phyloP scores from a whole-genome alignment of 2,888 invertebrate species.

The Chalcosyrphus nemorum region DNA sequence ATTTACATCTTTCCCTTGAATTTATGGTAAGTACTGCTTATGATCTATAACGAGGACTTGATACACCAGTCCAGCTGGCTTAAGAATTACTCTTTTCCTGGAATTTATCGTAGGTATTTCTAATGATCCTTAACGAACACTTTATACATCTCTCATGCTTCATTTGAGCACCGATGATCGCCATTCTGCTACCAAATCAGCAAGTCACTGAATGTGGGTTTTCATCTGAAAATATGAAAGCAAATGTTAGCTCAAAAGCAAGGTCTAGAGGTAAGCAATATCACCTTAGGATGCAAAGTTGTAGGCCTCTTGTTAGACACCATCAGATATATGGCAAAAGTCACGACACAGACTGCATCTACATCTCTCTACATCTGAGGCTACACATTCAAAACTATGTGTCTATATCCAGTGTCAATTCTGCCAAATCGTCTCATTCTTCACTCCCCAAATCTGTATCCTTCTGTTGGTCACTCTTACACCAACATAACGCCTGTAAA shows the following conservation, averaged over 20 bases:
- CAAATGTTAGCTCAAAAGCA: too few species aligned
- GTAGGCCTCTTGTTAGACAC: constrained; percentile 79
- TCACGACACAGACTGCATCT: constrained; percentile 80
- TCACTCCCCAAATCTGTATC: constrained; percentile 75
- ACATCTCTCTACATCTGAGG: constrained; percentile 78
- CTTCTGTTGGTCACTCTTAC: constrained; percentile 79
- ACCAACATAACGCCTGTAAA: constrained; percentile 79
- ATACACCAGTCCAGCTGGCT: too few species aligned
- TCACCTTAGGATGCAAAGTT: constrained; percentile 80
- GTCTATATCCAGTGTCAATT: constrained; percentile 79
- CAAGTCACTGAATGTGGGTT: constrained; percentile 80
- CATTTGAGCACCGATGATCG: constrained; percentile 81
- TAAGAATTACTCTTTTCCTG: too few species aligned
- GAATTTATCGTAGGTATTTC: constrained; percentile 81
- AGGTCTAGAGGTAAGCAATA: constrained; percentile 1
- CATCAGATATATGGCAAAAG: constrained; percentile 79
- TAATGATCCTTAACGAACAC: constrained; percentile 79
- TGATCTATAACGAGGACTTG: too few species aligned
- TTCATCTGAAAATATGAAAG: constrained; percentile 81
- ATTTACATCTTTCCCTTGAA: constrained; percentile 80
- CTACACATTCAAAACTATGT: constrained; percentile 76
- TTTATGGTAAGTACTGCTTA: too few species aligned
- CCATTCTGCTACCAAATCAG: constrained; percentile 79
- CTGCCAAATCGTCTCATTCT: constrained; percentile 78
- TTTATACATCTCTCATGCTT: constrained; percentile 80